Evolutionary conservation across 92 coral and sea anemone species (phyloP).

Genomic region (Porites divaricata): DNA sequence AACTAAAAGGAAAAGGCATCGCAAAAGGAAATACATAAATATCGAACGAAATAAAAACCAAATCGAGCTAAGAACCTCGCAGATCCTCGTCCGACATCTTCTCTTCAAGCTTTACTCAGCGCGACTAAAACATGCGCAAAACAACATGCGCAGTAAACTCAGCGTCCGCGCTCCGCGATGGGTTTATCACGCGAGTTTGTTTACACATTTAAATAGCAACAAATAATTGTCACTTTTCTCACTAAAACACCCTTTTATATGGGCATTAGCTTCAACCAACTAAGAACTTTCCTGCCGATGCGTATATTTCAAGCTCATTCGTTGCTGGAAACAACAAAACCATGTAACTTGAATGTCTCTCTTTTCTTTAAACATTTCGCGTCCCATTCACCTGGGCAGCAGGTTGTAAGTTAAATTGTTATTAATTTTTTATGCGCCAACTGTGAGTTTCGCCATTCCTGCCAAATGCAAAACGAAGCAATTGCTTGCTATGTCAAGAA

Average conservation of each 20-base stretch:
- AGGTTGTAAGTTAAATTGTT: conserved; percentile 37
- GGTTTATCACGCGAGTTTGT: conserved; percentile 71
- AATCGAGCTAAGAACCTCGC: conserved; percentile 80
- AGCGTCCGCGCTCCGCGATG: conserved; percentile 77
- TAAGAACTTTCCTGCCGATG: neutral
- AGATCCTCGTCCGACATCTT: conserved; percentile 98
- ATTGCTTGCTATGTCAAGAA: conserved; percentile 9
- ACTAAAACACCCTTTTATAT: neutral
- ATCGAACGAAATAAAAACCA: conserved; percentile 12
- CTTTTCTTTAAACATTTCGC: conserved; percentile 7
- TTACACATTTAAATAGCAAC: conserved; percentile 40
- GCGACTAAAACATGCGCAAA: conserved; percentile 81
- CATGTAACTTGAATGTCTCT: neutral
- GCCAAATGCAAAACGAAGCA: conserved; percentile 43
- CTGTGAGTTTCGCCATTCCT: conserved; percentile 42
- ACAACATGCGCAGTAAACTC: conserved; percentile 78
- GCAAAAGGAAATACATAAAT: neutral
- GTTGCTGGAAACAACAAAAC: neutral
- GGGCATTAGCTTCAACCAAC: neutral
- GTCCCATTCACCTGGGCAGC: conserved; percentile 34
- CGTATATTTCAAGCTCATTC: neutral
- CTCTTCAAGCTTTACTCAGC: conserved; percentile 56
- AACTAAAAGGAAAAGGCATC: neutral
- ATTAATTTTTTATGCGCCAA: conserved; percentile 38
- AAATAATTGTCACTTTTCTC: conserved; percentile 1